Conservation (phyloP, 1,140 invertebrate species). For the Trichonephila inaurata region DNA sequence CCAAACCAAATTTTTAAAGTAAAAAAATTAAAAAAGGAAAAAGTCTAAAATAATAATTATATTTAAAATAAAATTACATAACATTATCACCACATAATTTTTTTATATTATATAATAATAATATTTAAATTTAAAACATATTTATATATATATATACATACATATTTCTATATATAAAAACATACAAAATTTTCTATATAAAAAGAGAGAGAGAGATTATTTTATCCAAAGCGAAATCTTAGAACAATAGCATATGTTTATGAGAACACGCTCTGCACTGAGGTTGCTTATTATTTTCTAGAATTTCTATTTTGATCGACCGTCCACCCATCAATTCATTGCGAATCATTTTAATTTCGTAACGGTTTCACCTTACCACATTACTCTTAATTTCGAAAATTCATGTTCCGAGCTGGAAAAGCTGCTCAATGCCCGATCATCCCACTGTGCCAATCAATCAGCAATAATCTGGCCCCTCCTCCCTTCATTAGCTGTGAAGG, state of each 20-base stretch:
- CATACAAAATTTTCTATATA: too few species aligned
- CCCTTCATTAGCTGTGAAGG: background rate
- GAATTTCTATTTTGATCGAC: background rate
- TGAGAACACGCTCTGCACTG: background rate
- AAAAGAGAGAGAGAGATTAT: too few species aligned
- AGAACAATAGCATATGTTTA: background rate
- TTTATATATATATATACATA: too few species aligned
- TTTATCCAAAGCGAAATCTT: too few species aligned
- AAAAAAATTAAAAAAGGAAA: too few species aligned
- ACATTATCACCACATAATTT: too few species aligned
- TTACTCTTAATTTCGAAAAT: background rate
- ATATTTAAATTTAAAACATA: too few species aligned
- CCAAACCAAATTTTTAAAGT: too few species aligned
- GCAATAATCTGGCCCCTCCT: background rate
- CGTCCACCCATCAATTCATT: background rate
- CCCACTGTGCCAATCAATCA: background rate
- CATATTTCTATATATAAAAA: too few species aligned
- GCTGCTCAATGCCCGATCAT: background rate
- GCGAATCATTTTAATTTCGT: background rate
- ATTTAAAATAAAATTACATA: too few species aligned
- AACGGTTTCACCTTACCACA: conserved; percentile 10
- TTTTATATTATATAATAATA: too few species aligned
- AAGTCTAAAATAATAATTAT: too few species aligned
- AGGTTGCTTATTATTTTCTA: background rate
- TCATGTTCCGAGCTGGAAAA: background rate